Conservation (phyloP, 2,113 vertebrate genomes). For the Beaufortia kweichowensis region DNA sequence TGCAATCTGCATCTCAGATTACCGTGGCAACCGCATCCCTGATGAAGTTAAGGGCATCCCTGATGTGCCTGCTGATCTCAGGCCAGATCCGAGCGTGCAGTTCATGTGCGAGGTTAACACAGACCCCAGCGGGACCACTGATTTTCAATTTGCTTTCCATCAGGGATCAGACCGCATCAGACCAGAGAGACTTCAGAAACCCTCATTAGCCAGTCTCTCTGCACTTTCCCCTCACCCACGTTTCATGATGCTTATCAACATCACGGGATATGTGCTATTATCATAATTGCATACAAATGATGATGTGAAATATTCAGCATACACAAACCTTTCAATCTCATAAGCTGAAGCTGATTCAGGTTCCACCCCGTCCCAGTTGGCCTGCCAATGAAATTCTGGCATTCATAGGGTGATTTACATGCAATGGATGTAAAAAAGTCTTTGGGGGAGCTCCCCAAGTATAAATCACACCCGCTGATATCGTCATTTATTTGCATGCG, state of each 20-base stretch:
- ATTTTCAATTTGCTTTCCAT: conserved; percentile 59
- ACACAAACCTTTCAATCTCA: conserved; percentile 32
- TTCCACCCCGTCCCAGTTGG: conserved; percentile 8
- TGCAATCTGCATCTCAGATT: background rate
- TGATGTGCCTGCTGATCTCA: conserved; percentile 19
- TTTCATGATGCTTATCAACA: conserved; percentile 33
- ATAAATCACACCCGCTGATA: background rate
- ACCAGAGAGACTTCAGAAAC: conserved; percentile 40
- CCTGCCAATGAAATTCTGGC: conserved; percentile 40
- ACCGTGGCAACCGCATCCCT: background rate
- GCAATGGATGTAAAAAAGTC: background rate
- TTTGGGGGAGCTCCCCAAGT: background rate
- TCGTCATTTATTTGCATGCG: too few relatives aligned
- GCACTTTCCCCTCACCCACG: conserved; percentile 28
- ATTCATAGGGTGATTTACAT: conserved; percentile 32
- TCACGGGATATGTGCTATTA: conserved; percentile 44
- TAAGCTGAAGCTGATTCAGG: background rate
- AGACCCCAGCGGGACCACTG: conserved; percentile 40
- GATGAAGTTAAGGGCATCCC: background rate
- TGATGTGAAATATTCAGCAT: conserved; percentile 32
- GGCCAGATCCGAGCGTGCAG: background rate
- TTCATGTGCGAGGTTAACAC: conserved; percentile 29
- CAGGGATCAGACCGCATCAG: conserved; percentile 51
- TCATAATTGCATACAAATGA: conserved; percentile 52
- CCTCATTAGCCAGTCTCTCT: conserved; percentile 48